phyloP scores from a whole-genome alignment of 1,140 invertebrate genomes.

The Myzus persicae region DNA sequence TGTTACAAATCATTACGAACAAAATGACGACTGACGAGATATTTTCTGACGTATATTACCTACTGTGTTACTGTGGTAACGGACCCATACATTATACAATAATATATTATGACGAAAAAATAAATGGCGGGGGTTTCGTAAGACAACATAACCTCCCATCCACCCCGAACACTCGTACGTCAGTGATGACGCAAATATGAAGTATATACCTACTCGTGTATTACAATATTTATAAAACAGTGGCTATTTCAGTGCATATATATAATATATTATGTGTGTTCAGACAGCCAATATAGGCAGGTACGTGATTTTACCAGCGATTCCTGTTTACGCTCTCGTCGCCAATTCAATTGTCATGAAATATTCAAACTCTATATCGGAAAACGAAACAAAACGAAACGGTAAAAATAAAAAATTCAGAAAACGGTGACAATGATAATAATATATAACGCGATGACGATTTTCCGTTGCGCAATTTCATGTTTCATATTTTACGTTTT shows the following conservation, averaged over 20 bases:
- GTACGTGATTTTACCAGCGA: neutral
- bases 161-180: neutral
- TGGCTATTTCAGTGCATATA: neutral
- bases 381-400: neutral
- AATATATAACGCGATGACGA: neutral
- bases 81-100: too few species aligned
- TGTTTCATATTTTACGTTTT: conserved; percentile 18
- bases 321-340: neutral
- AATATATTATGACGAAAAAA: too few species aligned
- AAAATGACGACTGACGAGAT: too few species aligned
- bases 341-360: neutral
- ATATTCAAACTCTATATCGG: neutral
- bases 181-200: neutral
- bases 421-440: neutral
- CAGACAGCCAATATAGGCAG: neutral
- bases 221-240: neutral
- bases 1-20: too few species aligned
- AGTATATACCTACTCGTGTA: neutral
- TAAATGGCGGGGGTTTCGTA: too few species aligned
- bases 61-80: too few species aligned
- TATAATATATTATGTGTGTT: too few species aligned
- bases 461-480: neutral
- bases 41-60: too few species aligned
- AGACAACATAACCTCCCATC: neutral
- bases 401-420: too few species aligned